Percentiles rank a stretch among this genome's conserved stretches.
Evolutionary conservation across 1,140 invertebrate species (phyloP).

Genomic region (Zelostemma sp.): DNA sequence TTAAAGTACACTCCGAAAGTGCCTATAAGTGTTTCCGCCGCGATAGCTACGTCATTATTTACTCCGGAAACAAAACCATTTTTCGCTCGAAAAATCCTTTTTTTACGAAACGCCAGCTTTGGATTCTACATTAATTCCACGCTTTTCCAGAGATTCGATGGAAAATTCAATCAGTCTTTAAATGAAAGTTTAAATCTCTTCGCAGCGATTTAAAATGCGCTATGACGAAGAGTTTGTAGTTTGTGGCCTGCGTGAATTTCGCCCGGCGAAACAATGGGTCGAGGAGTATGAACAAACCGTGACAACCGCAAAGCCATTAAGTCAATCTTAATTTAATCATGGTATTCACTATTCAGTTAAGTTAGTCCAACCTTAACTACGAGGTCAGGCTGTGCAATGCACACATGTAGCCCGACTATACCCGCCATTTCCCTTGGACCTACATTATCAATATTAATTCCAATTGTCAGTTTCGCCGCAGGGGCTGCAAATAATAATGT

Average conservation of each 20-base stretch:
- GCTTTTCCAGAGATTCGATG: no score
- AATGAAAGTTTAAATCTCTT: not conserved
- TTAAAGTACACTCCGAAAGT: slow-evolving; percentile 1
- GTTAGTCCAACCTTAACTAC: slow-evolving; percentile 39
- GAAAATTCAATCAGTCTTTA: no score
- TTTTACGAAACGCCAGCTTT: no score
- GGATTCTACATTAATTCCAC: no score
- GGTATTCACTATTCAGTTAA: slow-evolving; percentile 38
- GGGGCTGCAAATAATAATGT: slow-evolving; percentile 38
- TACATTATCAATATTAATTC: slow-evolving; percentile 48
- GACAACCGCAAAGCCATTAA: slow-evolving; percentile 41
- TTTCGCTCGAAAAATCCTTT: no score
- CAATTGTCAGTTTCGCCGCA: slow-evolving; percentile 39
- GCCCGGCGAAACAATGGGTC: slow-evolving; percentile 15
- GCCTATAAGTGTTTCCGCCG: no score
- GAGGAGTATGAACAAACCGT: slow-evolving; percentile 30
- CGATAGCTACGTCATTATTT: no score
- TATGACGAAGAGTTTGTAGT: not conserved
- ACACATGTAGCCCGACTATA: slow-evolving; percentile 12
- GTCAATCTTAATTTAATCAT: slow-evolving; percentile 50
- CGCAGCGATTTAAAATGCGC: not conserved
- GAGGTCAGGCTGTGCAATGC: slow-evolving; percentile 31
- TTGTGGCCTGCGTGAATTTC: slow-evolving; percentile 23
- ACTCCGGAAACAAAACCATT: not conserved
- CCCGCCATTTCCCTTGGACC: slow-evolving; percentile 34